These are phyloP conservation scores for Eupithecia centaureata DNA, from an alignment of 2,888 invertebrate genomes.

Conservation along the genomic window DNA sequence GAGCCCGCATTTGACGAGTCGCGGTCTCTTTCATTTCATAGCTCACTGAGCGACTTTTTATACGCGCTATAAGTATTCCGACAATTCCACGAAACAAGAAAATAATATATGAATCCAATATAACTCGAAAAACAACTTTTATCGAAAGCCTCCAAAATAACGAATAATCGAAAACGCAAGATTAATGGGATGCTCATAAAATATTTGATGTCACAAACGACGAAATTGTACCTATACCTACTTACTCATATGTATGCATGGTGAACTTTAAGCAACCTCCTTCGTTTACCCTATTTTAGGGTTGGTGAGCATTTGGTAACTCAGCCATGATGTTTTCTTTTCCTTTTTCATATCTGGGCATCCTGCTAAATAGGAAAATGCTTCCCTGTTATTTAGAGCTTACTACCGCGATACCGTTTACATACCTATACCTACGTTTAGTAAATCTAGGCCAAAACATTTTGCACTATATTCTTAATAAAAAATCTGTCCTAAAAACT, in stretches of 20 bases:
- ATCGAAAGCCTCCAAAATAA: neutral
- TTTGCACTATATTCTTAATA: neutral
- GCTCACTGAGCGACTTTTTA: too few species aligned
- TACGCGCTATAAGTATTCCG: neutral
- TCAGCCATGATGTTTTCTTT: neutral
- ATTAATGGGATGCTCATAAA: neutral
- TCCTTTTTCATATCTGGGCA: neutral
- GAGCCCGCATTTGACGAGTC: too few species aligned
- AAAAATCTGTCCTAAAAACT: neutral
- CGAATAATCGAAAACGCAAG: neutral
- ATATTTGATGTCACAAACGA: neutral
- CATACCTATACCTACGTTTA: neutral
- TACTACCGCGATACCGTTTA: too few species aligned
- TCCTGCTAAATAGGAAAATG: neutral
- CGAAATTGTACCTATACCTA: neutral
- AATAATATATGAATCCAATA: neutral
- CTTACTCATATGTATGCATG: neutral
- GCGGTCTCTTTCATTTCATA: too few species aligned
- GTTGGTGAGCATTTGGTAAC: neutral
- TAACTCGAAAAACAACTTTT: neutral
- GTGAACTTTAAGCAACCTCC: neutral
- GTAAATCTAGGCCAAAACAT: neutral
- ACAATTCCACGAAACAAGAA: neutral
- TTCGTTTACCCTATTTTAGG: neutral
- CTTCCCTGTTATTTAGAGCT: neutral